Evolutionary conservation across 2,888 invertebrate genomes (phyloP), one percentile per base, ranked within the genome.

Genomic region (Dicroscelio sp.): DNA sequence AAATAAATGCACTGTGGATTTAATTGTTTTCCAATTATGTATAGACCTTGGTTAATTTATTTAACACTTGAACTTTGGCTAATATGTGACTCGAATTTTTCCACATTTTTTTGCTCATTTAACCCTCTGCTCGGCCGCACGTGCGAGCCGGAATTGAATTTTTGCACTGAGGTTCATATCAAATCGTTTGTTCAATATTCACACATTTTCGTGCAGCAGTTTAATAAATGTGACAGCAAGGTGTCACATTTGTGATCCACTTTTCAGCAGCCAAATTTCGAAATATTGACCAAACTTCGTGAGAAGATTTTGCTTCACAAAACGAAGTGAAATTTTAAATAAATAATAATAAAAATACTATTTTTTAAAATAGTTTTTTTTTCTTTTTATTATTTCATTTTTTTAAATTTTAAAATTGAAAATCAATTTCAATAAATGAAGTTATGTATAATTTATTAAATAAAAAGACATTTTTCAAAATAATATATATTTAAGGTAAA

Each of bases 141-240:
- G 27, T 48, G 8, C 48, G 35, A 65, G 52, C 12, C 38, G n/a
- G 71, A 84, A 63, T 63, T 23, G n/a, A 20, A 60, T n/a, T 52
- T 63, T 65, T 33, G 27, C 43, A 31, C 31, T 52, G 27, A 35
- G 65, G 23, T 71, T 69, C 52, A 31, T 65, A 76, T 67, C 55
- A 67, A 69, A 38, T 43, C 76, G 78, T 78, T 86, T 86, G 69
- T 86, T 86, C 86, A 60, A 86, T 86, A 86, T 48, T 55, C 69
- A 58, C 58, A 69, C 69, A 67, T 69, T 86, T 85, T 55, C 78
- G 69, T 86, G 86, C 86, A 76, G 33, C 1, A 60, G 23, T 78
- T 86, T 78, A 78, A 86, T 48, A 86, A 85, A 76, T 67, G 30
- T 75, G 38, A 65, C 25, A 55, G 65, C 1, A 75, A 84, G 76